Base-by-base conservation (phyloP, 2,888 invertebrate species). In the Ditula angustiorana region DNA sequence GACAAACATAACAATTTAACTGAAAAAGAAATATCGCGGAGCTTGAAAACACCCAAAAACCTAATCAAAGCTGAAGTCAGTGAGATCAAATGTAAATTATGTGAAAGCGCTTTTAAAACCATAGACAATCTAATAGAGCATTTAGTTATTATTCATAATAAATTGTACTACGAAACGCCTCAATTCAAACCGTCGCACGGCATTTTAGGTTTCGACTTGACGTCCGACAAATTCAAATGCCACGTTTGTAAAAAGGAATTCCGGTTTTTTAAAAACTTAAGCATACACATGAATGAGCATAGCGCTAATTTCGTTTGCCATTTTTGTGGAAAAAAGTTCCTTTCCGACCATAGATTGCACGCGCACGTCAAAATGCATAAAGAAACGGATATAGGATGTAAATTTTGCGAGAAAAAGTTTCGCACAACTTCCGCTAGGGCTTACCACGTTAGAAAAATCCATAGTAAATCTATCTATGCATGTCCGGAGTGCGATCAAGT, bases 281-380 rank as follows among this genome's bases (percentile, higher is more conserved):
- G 74, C 0, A 49, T 71, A 2, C 87, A 87, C 60, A 86, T 86
- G 77, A 86, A 85, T 53, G 81, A 82, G 19, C 85, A 86, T 63
- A 80, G 77, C 33, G 74, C 73, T 0, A 68, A 76, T 28, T 80
- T 80, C 46, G 79, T 83, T 49, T 87, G 86, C 61, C 71, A 80
- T 37, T 71, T 80, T 50, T 87, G 87, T 59, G 80, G 81, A 0
- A 86, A 85, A 69, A 79, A 78, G 16, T 78, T 76, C 35, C 52
- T 76, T 5, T 72, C 74, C 0, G 69, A 72, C 19, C 72, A 74
- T 33, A 69, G 74, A 62, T 56, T 77, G 16, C 69, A 71, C 49
- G 71, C 70, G 2, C 76, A 78, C 7, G 67, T 73, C n/a, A 68
- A 69, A 52, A 72, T 69, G 61, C 74, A 74, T 44, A 72, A 69